Percentiles rank a stretch among this genome's conserved stretches.
Evolutionary conservation across 1,140 invertebrate species (phyloP).

Genomic region (Pinna nobilis): DNA sequence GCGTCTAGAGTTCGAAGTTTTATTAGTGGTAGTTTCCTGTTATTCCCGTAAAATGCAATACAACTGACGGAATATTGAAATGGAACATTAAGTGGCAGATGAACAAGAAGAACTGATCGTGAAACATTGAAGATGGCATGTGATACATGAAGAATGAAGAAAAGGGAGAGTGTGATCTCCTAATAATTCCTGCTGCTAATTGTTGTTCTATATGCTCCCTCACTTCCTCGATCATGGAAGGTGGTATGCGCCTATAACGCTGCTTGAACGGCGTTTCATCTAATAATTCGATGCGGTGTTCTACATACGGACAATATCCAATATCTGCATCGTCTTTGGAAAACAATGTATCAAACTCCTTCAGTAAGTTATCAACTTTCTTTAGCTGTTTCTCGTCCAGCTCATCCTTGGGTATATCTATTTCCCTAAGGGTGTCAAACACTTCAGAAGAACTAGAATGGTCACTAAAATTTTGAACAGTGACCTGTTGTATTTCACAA

Average conservation of each 20-base stretch:
- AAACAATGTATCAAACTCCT: background rate
- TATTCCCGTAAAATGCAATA: no score
- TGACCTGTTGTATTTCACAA: conserved; percentile 31
- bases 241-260: conserved; percentile 12
- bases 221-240: conserved; percentile 23
- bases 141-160: conserved; percentile 29
- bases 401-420: conserved; percentile 5
- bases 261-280: conserved; percentile 30
- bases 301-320: conserved; percentile 3
- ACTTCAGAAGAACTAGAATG: background rate
- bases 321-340: conserved; percentile 14
- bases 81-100: no score
- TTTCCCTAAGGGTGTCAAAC: background rate
- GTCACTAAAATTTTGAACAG: background rate
- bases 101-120: no score
- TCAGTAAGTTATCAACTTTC: background rate
- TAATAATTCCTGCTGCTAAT: conserved; percentile 18
- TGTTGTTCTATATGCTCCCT: conserved; percentile 23
- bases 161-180: conserved; percentile 28
- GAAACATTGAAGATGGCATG: no score
- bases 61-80: no score
- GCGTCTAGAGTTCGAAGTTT: no score
- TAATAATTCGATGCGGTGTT: conserved; percentile 25
- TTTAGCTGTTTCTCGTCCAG: background rate
- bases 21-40: no score